Conservation (phyloP, 2,113 vertebrate species). For the Pachycephala philippinensis region DNA sequence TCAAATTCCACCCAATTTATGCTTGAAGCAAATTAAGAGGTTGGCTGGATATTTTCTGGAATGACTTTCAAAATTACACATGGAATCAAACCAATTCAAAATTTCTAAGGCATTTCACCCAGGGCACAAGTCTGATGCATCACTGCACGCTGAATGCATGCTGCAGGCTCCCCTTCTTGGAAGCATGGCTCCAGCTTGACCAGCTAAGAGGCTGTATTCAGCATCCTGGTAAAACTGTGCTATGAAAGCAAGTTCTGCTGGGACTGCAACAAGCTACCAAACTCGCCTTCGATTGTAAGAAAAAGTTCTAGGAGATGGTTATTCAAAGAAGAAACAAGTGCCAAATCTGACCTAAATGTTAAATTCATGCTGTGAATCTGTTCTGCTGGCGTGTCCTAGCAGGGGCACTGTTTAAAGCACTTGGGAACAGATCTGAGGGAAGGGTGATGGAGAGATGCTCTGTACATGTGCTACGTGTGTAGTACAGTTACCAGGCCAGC, state of each 20-base stretch:
- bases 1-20: neutral
- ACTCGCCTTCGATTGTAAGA: neutral
- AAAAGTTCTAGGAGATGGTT: neutral
- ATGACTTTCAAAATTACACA: neutral
- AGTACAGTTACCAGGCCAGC: neutral
- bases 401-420: neutral
- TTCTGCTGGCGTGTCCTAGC: neutral
- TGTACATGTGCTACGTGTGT: neutral
- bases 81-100: neutral
- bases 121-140: conserved; percentile 23
- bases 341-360: neutral
- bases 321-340: neutral
- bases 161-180: conserved; percentile 11
- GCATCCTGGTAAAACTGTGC: conserved; percentile 28
- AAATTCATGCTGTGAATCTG: neutral
- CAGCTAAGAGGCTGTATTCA: neutral
- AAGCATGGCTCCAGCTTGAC: conserved; percentile 42
- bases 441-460: neutral
- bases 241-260: conserved; percentile 27
- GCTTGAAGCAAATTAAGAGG: neutral
- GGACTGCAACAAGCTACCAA: neutral
- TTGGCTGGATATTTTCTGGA: neutral
- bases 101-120: conserved; percentile 30
- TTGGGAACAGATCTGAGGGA: neutral
- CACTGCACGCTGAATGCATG: conserved; percentile 45